Conservation (phyloP, 2,113 vertebrate species). For the Sylvietta virens region DNA sequence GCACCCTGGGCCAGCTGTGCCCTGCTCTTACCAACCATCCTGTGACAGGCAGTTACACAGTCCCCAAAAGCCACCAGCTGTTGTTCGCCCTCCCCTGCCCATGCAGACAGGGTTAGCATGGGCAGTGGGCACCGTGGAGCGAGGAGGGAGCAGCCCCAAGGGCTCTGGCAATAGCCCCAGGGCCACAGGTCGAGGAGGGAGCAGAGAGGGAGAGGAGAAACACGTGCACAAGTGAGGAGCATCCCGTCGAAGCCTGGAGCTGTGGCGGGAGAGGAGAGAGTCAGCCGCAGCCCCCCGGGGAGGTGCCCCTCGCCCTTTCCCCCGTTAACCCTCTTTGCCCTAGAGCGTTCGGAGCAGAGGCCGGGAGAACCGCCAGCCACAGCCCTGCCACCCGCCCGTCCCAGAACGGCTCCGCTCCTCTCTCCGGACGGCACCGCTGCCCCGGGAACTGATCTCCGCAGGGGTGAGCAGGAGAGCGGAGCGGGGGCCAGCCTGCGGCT, state of each 20-base stretch:
- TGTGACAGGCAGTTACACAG: neutral
- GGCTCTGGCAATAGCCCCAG: neutral
- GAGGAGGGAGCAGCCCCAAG: neutral
- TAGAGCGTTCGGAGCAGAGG: conserved; percentile 52
- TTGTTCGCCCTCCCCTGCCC: fast-evolving
- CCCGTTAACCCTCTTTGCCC: conserved; percentile 57
- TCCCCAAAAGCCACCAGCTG: neutral
- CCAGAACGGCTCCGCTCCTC: conserved; percentile 44
- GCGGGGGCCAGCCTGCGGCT: neutral
- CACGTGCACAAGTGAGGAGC: fast-evolving
- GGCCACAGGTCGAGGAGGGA: neutral
- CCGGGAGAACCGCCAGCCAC: conserved; percentile 43
- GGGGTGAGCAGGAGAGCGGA: conserved; percentile 54
- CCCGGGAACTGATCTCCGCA: conserved; percentile 30
- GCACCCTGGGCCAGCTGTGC: neutral
- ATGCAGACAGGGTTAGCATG: neutral
- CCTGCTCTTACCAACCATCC: neutral
- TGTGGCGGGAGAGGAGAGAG: neutral
- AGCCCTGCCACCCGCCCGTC: conserved; percentile 27
- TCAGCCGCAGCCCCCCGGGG: neutral
- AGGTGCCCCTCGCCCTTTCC: neutral
- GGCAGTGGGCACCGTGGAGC: neutral
- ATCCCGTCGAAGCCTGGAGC: neutral
- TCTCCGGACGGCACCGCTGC: conserved; percentile 7
- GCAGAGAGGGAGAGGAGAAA: neutral